Base-by-base conservation (phyloP, 1,140 invertebrate genomes). In the Vollenhovia emeryi region DNA sequence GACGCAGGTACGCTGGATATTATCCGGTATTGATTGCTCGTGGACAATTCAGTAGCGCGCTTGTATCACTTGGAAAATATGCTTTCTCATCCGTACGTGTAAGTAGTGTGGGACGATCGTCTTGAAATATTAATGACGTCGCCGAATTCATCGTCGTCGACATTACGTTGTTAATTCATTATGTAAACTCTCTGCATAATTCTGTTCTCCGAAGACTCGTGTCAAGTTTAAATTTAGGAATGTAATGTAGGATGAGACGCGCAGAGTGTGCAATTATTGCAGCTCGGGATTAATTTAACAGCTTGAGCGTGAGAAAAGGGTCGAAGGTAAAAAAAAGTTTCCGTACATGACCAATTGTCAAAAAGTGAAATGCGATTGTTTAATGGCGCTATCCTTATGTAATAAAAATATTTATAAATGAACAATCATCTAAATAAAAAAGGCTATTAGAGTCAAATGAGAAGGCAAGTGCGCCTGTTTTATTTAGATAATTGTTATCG, bases 101-200 rank as follows among this genome's bases (percentile, higher is more conserved):
- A 45, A 36, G 30, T 24, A 7, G 43, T 8, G 27, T 33, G 52
- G 13, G 11, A 78, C n/a, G 30, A 50, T 33, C 33, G 48, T 55
- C 21, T 66, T 52, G 24, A 24, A 80, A 80, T 80, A 80, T 80
- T 69, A 66, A 80, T 36, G 64, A 30, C 11, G 40, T 69, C 13
- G 18, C n/a, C 36, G 3, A 27, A 80, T 80, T 55, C 33, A 6
- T 79, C 60, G 13, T 45, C 9, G 57, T 24, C 27, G 30, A 78
- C 40, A 27, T 48, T 30, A 27, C 18, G 64, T 55, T 50, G 30
- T 79, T 30, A 68, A 80, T 69, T 79, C 52, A 79, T 79, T 66
- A 66, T 21, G 30, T 36, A 79, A 79, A 79, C 21, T 24, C n/a
- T 79, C n/a, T 79, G 21, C 30, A 52, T 50, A 68, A 79, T 66